Evolutionary conservation across 2,888 invertebrate species (phyloP), one percentile per base, ranked within the genome.

Genomic region (Drosophila ustulata): DNA sequence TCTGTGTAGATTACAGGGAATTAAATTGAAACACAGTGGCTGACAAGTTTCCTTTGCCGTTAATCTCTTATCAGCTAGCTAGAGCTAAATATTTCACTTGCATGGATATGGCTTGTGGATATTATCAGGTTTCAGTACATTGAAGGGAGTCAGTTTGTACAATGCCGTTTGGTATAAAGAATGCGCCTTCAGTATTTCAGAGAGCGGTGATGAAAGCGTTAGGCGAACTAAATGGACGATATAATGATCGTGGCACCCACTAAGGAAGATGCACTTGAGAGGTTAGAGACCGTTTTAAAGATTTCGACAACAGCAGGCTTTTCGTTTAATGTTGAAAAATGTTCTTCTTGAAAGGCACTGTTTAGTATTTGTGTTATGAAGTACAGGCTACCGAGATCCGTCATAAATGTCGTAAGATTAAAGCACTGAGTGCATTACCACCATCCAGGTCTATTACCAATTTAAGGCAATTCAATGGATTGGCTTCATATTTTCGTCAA

Each of bases 1-100:
- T 26, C 26, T 28, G 5, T 28, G 28, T 28, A 28, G 28, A 28
- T 28, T 28, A 28, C 28, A 28, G 28, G 28, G 28, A 28, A n/a
- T 26, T 65, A 13, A 58, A 58, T 52, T 26, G 32, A 32, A 57
- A 57, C 30, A 57, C 57, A 43, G 18, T n/a, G n/a, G n/a, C n/a
- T n/a, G n/a, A n/a, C n/a, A n/a, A n/a, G n/a, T 56, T 34, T 18
- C 56, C 50, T 4, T 46, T 55, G n/a, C 47, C 55, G 8, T 32
- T 59, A 5, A 50, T 59, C 4, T 5, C 30, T 18, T 43, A 59
- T 23, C 50, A 59, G n/a, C 34, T 50, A 32, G 43, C 47, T 18
- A 56, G 43, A 28, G 51, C n/a, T 3, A 51, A 51, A 23, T 64
- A 23, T 26, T 63, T 63, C 26, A 56, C 43, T 3, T 65, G 26